Percentiles rank a stretch among this genome's conserved stretches.
Evolutionary conservation across 37 sponge, comb jelly and placozoan genomes (phyloP).

Genomic region (Aplysina aerophoba): DNA sequence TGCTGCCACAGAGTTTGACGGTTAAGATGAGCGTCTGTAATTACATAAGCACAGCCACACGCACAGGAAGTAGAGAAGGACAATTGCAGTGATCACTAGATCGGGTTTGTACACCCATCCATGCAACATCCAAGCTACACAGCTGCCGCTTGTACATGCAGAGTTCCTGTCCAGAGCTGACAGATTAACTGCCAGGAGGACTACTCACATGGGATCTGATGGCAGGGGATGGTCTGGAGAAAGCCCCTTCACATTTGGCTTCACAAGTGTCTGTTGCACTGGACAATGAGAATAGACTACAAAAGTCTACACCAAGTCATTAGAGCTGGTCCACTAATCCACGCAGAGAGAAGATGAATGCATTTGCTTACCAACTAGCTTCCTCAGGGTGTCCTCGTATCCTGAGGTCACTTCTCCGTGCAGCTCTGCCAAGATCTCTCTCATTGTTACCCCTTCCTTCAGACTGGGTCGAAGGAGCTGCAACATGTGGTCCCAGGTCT

Average conservation of each 20-base stretch:
- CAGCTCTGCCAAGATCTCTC: constrained; percentile 32
- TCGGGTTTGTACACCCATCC: too few relatives aligned
- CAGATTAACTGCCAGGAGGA: too few relatives aligned
- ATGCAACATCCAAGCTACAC: too few relatives aligned
- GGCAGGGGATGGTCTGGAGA: constrained; percentile 61
- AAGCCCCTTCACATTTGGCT: constrained; percentile 73
- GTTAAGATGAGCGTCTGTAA: too few relatives aligned
- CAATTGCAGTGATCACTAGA: too few relatives aligned
- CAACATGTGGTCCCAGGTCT: constrained; percentile 77
- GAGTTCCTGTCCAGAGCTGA: too few relatives aligned
- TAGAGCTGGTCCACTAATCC: neutral
- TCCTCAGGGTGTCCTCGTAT: constrained; percentile 80
- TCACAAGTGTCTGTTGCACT: constrained; percentile 78
- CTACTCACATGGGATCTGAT: constrained; percentile 63
- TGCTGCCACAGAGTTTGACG: too few relatives aligned
- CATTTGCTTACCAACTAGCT: constrained; percentile 48
- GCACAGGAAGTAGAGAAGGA: too few relatives aligned
- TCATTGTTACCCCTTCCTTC: constrained; percentile 25
- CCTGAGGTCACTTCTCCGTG: constrained; percentile 44
- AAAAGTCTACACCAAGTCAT: too few relatives aligned
- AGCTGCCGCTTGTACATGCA: too few relatives aligned
- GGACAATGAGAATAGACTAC: neutral
- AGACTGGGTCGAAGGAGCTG: constrained; percentile 43
- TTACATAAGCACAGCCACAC: too few relatives aligned
- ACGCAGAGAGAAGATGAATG: neutral